These are phyloP conservation scores for Microhierax caerulescens DNA, from an alignment of 2,797 vertebrate genomes.

Conservation along the genomic window DNA sequence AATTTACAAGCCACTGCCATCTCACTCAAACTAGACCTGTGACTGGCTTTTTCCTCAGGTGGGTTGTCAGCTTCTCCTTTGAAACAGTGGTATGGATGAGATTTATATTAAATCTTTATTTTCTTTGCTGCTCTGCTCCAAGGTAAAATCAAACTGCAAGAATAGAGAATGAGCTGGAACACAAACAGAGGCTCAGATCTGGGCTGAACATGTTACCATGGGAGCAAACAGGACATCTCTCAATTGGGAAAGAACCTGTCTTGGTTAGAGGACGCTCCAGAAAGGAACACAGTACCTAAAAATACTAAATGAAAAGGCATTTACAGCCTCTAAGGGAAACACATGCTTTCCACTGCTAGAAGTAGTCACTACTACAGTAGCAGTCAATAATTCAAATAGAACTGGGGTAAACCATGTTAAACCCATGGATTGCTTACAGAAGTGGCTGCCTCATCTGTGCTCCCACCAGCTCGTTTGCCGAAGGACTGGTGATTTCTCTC, in stretches of 20 bases:
- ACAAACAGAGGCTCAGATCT: neutral
- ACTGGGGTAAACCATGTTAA: neutral
- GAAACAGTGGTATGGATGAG: neutral
- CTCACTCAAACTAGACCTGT: neutral
- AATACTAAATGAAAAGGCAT: neutral
- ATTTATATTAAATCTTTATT: neutral
- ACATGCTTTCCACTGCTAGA: neutral
- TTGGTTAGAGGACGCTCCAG: neutral
- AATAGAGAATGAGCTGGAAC: neutral
- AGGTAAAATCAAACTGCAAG: neutral
- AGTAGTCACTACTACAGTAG: neutral
- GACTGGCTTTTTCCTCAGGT: neutral
- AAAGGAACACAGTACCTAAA: neutral
- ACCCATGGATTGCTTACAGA: neutral
- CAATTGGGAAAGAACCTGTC: neutral
- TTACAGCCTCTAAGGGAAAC: neutral
- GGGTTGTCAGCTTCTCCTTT: neutral
- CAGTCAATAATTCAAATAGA: neutral
- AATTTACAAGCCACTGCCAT: neutral
- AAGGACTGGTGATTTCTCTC: neutral
- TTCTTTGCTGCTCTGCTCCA: neutral
- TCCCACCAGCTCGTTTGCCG: neutral
- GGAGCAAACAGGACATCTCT: neutral
- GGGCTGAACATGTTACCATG: neutral
- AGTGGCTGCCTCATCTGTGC: neutral